Conservation (phyloP, 2,888 invertebrate genomes). For the Stegana nigrithorax region DNA sequence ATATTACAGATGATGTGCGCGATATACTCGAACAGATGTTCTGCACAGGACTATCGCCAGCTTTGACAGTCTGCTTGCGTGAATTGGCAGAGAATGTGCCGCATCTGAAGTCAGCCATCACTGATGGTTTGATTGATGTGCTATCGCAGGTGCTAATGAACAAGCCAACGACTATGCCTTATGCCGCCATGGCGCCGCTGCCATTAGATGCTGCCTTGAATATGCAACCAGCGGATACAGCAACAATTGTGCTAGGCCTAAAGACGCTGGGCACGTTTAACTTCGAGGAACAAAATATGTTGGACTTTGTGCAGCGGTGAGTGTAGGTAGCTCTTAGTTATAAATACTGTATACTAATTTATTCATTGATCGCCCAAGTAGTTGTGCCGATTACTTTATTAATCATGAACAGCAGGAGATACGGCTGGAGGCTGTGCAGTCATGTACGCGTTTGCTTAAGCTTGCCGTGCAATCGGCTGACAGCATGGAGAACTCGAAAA, state of each 20-base stretch:
- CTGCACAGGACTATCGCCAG: conserved; percentile 89
- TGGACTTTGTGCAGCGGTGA: conserved; percentile 85
- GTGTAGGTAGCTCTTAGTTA: too few relatives aligned
- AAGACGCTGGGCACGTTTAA: conserved; percentile 91
- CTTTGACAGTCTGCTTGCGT: conserved; percentile 89
- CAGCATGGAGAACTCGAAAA: conserved; percentile 78
- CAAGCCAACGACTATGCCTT: conserved; percentile 79
- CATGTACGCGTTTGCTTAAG: conserved; percentile 88
- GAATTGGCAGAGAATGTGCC: conserved; percentile 92
- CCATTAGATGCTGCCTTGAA: conserved; percentile 59
- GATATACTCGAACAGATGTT: conserved; percentile 93
- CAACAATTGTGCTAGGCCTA: conserved; percentile 89
- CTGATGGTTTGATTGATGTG: conserved; percentile 91
- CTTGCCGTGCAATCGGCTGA: conserved; percentile 79
- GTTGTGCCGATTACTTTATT: conserved; percentile 92
- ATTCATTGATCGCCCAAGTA: too few relatives aligned
- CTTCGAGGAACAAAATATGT: conserved; percentile 91
- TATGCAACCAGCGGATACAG: conserved; percentile 74
- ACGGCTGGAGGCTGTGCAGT: conserved; percentile 92
- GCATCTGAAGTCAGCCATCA: conserved; percentile 87
- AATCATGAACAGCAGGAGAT: conserved; percentile 92
- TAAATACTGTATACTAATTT: too few relatives aligned
- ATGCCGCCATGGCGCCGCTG: conserved; percentile 70
- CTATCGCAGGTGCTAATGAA: conserved; percentile 91
- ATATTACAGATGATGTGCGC: conserved; percentile 81